Percentiles rank a stretch among this genome's conserved stretches.
These are phyloP conservation scores for Sus scrofa DNA, from an alignment of 2,113 vertebrate species.

Conservation along the genomic window T2T-Sscrofa CM000828.6:36226001-36226500, in stretches of 20 bases:
- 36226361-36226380: conserved; percentile 77
- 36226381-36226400: conserved; percentile 64
- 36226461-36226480: conserved; percentile 88
- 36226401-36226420: conserved; percentile 21
- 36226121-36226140: not conserved
- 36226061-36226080: not conserved
- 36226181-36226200: conserved; percentile 54
- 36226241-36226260: conserved; percentile 77
- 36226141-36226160: not conserved
- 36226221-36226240: conserved; percentile 75
- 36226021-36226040: not conserved
- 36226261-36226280: conserved; percentile 77
- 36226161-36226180: not conserved
- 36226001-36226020: not conserved
- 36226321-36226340: conserved; percentile 64
- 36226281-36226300: conserved; percentile 66
- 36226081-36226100: not conserved
- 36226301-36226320: conserved; percentile 77
- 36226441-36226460: not conserved
- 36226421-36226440: conserved; percentile 66
- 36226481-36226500: conserved; percentile 78
- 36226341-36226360: not conserved
- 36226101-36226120: not conserved
- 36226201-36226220: conserved; percentile 12
- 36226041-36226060: not conserved